Evolutionary conservation across 2,888 invertebrate species (phyloP).

Genomic region (Prosapia bicincta): DNA sequence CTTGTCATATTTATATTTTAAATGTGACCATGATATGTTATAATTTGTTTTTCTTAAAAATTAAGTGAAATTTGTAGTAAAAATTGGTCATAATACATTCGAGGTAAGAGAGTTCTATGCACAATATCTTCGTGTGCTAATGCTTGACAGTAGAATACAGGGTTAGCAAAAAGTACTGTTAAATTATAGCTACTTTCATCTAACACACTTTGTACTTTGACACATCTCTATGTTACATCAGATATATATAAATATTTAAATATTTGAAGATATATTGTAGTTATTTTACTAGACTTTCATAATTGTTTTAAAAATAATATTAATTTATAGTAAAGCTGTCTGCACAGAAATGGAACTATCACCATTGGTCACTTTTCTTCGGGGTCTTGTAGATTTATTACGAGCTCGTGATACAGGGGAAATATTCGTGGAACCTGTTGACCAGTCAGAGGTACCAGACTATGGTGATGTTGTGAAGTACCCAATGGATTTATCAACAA

Average conservation of each 20-base stretch:
- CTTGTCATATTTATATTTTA: too few relatives aligned
- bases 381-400: constrained; percentile 72
- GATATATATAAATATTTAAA: too few relatives aligned
- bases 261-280: too few relatives aligned
- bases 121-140: too few relatives aligned
- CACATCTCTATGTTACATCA: too few relatives aligned
- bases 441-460: constrained; percentile 64
- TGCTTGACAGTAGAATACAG: too few relatives aligned
- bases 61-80: constrained; percentile 7
- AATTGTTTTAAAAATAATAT: too few relatives aligned
- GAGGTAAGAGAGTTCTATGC: constrained; percentile 3
- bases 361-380: constrained; percentile 76
- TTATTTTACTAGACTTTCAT: too few relatives aligned
- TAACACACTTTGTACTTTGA: too few relatives aligned
- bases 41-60: background rate
- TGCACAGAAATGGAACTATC: constrained; percentile 76
- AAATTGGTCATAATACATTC: background rate
- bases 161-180: too few relatives aligned
- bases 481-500: constrained; percentile 89
- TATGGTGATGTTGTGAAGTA: constrained; percentile 61
- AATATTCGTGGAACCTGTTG: constrained; percentile 92
- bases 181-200: too few relatives aligned
- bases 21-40: background rate
- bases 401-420: constrained; percentile 77
- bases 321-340: constrained; percentile 59